These are phyloP conservation scores for Drosophila nr. perissopoda DNA, from an alignment of 2,888 invertebrate genomes.

Conservation along the genomic window DNA sequence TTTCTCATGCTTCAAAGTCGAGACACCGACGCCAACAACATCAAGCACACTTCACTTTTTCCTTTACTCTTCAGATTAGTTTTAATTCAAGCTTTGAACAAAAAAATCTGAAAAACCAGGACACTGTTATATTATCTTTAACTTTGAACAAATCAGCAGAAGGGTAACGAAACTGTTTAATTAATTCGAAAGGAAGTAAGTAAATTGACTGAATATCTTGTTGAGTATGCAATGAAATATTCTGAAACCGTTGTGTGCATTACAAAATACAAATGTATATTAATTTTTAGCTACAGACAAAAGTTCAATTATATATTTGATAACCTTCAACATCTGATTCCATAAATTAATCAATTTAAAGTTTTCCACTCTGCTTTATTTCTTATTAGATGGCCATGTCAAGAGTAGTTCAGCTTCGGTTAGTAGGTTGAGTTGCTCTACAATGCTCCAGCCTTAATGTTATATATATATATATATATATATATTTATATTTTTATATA, in stretches of 20 bases:
- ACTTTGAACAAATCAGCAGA: background rate
- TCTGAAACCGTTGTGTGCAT: background rate
- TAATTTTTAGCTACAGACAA: background rate
- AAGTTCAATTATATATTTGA: background rate
- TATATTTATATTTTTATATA: constrained; percentile 2
- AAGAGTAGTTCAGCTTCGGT: constrained; percentile 32
- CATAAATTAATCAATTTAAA: background rate
- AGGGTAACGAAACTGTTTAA: constrained; percentile 1
- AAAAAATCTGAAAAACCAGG: background rate
- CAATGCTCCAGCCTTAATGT: background rate
- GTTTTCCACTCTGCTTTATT: background rate
- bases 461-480: background rate
- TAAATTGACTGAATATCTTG: background rate
- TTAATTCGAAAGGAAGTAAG: background rate
- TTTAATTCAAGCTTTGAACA: constrained; percentile 14
- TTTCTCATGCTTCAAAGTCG: constrained; percentile 67
- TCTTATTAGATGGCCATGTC: background rate
- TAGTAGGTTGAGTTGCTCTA: background rate
- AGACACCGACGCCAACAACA: constrained; percentile 56
- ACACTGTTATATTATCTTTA: constrained; percentile 5
- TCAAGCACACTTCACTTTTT: constrained; percentile 53
- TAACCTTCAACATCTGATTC: background rate
- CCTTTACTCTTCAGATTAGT: constrained; percentile 28
- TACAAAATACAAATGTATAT: background rate
- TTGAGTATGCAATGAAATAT: too few relatives aligned